Conservation (phyloP, 2,888 invertebrate species). For the Limnephilus marmoratus region DNA sequence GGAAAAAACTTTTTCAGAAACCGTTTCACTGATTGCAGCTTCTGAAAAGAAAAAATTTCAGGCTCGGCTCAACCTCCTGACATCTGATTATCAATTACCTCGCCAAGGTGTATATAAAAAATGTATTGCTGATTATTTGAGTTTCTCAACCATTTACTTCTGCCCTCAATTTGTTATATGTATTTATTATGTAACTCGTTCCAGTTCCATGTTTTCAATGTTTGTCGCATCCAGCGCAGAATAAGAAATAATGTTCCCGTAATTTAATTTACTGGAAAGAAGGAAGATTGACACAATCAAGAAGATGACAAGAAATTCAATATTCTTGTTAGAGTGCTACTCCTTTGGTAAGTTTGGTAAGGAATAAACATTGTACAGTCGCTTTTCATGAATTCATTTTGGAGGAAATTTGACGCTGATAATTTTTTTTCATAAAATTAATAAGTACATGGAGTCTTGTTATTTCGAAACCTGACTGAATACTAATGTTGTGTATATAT, state of each 20-base stretch:
- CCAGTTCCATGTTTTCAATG: not conserved
- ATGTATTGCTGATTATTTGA: not conserved
- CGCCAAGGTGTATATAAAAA: not conserved
- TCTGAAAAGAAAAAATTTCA: too few species aligned
- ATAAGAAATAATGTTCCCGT: constrained; percentile 2
- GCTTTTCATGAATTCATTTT: not conserved
- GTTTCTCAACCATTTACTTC: not conserved
- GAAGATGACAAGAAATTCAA: constrained; percentile 12
- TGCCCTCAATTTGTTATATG: not conserved
- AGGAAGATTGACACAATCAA: not conserved
- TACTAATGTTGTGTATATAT: not conserved
- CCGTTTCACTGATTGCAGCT: not conserved
- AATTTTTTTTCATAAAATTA: not conserved
- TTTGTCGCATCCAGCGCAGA: not conserved
- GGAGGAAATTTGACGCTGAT: not conserved
- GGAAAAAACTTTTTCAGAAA: not conserved
- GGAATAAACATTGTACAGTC: not conserved
- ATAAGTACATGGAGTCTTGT: not conserved
- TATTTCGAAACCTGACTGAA: not conserved
- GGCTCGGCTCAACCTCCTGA: not conserved
- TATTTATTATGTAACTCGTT: not conserved
- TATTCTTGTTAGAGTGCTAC: not conserved
- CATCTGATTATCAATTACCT: not conserved
- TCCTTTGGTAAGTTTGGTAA: not conserved
- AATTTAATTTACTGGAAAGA: constrained; percentile 10